These are phyloP conservation scores for Carassius auratus DNA, from an alignment of 2,113 vertebrate genomes.

Conservation along the genomic window DNA sequence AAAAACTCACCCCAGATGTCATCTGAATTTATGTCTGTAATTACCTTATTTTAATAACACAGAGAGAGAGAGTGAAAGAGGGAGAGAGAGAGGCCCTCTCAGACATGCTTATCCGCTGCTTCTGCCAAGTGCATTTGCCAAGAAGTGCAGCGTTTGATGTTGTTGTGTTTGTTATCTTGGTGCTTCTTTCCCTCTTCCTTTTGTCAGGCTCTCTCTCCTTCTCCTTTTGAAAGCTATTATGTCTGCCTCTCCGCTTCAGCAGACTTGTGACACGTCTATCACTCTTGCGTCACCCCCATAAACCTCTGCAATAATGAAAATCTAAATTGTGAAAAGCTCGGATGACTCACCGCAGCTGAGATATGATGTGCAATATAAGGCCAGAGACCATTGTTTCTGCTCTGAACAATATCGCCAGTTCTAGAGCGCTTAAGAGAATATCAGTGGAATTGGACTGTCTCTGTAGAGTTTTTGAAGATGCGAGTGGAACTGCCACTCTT, in stretches of 20 bases:
- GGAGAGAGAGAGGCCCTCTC: slow-evolving; percentile 32
- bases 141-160: slow-evolving; percentile 62
- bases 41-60: slow-evolving; percentile 69
- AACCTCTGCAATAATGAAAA: slow-evolving; percentile 10
- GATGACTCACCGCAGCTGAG: slow-evolving; percentile 6
- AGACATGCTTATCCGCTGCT: slow-evolving; percentile 49
- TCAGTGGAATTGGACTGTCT: neutral
- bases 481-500: neutral
- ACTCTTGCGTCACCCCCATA: slow-evolving; percentile 34
- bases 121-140: slow-evolving; percentile 60
- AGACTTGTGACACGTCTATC: slow-evolving; percentile 14
- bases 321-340: slow-evolving; percentile 9
- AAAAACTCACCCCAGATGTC: slow-evolving; percentile 60
- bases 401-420: neutral
- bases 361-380: slow-evolving; percentile 21
- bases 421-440: neutral
- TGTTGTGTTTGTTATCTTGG: slow-evolving; percentile 56
- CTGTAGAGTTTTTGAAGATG: neutral
- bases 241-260: neutral
- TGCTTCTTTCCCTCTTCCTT: slow-evolving; percentile 26
- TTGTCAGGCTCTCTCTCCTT: slow-evolving; percentile 3
- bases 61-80: slow-evolving; percentile 3
- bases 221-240: neutral
- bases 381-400: neutral
- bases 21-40: slow-evolving; percentile 68